Conservation (phyloP, 2,797 vertebrate species). For the Potorous gilbertii region DNA sequence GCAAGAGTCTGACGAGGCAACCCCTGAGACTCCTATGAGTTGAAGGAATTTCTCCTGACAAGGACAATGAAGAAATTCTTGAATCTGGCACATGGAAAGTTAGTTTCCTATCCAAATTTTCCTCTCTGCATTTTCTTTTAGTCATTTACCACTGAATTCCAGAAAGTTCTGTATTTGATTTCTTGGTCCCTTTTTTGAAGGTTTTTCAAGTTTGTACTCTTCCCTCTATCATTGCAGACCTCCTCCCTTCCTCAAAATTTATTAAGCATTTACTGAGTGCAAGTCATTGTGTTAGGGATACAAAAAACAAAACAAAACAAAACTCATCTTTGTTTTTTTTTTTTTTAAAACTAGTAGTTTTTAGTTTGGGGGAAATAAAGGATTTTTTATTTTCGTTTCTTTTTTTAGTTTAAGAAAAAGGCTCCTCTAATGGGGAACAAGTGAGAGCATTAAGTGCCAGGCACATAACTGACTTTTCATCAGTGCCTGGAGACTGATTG, state of each 20-base stretch:
- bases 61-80: neutral
- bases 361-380: neutral
- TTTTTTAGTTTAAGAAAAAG: neutral
- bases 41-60: neutral
- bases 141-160: neutral
- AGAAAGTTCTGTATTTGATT: neutral
- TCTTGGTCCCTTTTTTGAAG: neutral
- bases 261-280: neutral
- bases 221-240: neutral
- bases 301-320: neutral
- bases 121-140: neutral
- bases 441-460: neutral
- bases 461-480: neutral
- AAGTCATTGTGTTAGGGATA: neutral
- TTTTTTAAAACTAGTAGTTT: neutral
- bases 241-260: neutral
- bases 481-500: neutral
- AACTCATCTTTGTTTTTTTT: neutral
- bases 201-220: neutral
- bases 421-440: neutral
- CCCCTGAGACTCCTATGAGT: neutral
- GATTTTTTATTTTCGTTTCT: neutral
- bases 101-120: slow-evolving; percentile 4
- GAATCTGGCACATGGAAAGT: neutral
- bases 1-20: neutral